These are phyloP conservation scores for Cnemophilus loriae DNA, from an alignment of 2,113 vertebrate genomes.

Conservation along the genomic window DNA sequence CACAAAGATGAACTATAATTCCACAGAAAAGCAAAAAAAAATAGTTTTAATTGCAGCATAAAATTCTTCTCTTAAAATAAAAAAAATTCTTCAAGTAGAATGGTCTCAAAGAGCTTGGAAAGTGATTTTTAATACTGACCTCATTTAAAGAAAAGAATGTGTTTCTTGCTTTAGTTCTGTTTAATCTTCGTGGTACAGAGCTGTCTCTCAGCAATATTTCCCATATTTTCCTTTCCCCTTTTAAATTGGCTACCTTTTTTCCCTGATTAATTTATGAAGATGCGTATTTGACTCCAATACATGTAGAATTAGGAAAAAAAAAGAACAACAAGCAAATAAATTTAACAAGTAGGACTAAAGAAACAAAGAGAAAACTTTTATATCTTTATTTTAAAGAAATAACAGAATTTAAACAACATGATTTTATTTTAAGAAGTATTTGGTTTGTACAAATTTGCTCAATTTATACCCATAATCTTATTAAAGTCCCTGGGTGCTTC, in stretches of 20 bases:
- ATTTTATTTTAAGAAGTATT: background rate
- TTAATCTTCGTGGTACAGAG: background rate
- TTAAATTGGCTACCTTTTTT: background rate
- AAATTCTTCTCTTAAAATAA: constrained; percentile 38
- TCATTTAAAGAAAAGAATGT: background rate
- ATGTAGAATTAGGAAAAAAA: background rate
- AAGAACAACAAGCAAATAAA: rapidly evolving
- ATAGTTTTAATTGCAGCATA: constrained; percentile 9
- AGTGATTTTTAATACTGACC: background rate
- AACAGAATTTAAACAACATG: rapidly evolving
- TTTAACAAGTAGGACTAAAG: background rate
- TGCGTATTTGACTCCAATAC: background rate
- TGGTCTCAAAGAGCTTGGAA: constrained; percentile 12
- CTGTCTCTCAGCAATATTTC: background rate
- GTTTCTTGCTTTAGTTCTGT: background rate
- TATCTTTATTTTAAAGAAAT: background rate
- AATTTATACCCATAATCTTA: background rate
- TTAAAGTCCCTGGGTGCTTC: background rate
- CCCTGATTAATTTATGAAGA: background rate
- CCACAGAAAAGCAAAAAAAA: constrained; percentile 22
- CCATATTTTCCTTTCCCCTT: background rate
- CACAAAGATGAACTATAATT: constrained; percentile 37
- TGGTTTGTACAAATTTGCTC: background rate
- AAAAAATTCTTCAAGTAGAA: constrained; percentile 15
- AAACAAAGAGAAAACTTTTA: background rate